A percentile compares a stretch with the other conserved stretches of the same genome.
Conservation (phyloP, 2,888 invertebrate genomes). For the Glomeris marginata region DNA sequence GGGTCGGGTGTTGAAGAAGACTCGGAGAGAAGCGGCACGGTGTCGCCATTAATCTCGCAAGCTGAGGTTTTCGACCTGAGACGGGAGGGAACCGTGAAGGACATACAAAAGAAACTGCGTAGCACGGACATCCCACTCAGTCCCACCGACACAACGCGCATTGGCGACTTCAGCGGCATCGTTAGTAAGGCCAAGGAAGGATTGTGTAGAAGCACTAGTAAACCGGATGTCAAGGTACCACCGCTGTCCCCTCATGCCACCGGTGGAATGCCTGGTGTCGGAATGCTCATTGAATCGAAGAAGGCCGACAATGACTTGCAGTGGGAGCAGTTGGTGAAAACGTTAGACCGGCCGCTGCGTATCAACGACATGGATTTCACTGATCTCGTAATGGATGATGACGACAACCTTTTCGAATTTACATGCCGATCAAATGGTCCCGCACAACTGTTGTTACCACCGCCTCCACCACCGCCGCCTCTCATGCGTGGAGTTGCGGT, state of each 20-base stretch:
- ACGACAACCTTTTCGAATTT: conserved; percentile 54
- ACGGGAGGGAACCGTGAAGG: conserved; percentile 73
- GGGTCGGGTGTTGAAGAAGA: not conserved
- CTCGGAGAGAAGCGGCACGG: not conserved
- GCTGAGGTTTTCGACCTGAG: conserved; percentile 39
- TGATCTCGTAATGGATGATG: conserved; percentile 76
- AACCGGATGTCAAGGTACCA: conserved; percentile 44
- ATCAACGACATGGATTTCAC: conserved; percentile 92
- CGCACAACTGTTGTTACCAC: conserved; percentile 61
- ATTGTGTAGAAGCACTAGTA: conserved; percentile 69
- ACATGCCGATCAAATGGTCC: conserved; percentile 38
- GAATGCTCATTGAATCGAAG: conserved; percentile 43
- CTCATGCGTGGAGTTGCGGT: too few relatives aligned
- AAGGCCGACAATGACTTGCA: conserved; percentile 86
- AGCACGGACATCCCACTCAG: conserved; percentile 41
- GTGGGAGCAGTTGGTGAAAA: conserved; percentile 81
- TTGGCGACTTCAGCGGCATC: conserved; percentile 74
- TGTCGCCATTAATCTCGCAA: conserved; percentile 4
- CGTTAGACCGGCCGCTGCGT: conserved; percentile 56
- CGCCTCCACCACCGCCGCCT: conserved; percentile 36
- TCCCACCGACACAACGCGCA: conserved; percentile 24
- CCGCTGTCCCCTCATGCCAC: conserved; percentile 10
- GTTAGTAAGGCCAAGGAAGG: conserved; percentile 89
- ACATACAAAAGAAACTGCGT: conserved; percentile 68
- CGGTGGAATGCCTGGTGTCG: conserved; percentile 3